These are phyloP conservation scores for Eurytoma adleriae DNA, from an alignment of 2,888 invertebrate genomes.

Conservation along the genomic window DNA sequence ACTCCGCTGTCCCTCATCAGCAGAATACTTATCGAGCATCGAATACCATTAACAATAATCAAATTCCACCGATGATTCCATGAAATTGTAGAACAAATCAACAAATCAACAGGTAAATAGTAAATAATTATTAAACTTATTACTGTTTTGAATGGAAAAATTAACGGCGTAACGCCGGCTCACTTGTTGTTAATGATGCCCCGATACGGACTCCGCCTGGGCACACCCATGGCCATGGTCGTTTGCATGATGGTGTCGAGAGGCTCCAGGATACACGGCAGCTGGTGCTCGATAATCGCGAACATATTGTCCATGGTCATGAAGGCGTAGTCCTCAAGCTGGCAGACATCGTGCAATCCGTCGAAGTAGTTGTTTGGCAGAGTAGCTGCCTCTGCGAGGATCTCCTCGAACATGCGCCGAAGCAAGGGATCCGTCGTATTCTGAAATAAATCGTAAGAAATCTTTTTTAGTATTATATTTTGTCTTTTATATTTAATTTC, in stretches of 20 bases:
- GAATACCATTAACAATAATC: not conserved
- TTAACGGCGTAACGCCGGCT: constrained; percentile 26
- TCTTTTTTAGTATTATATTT: too few relatives aligned
- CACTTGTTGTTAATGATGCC: constrained; percentile 72
- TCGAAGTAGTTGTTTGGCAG: constrained; percentile 69
- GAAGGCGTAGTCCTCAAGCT: constrained; percentile 69
- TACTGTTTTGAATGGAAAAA: not conserved
- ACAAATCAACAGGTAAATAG: too few relatives aligned
- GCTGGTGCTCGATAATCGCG: constrained; percentile 63
- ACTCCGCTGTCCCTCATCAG: constrained; percentile 71
- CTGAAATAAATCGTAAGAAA: constrained; percentile 56
- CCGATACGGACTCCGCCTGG: constrained; percentile 67
- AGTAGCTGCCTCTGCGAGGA: constrained; percentile 62
- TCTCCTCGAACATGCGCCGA: constrained; percentile 64
- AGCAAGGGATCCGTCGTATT: constrained; percentile 68
- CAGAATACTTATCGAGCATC: constrained; percentile 64
- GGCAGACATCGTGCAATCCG: constrained; percentile 69
- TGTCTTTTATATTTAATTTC: too few relatives aligned
- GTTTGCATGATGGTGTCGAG: constrained; percentile 70
- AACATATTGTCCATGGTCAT: constrained; percentile 71
- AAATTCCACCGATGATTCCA: too few relatives aligned
- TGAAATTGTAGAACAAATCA: too few relatives aligned
- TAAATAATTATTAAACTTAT: too few relatives aligned
- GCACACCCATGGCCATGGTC: constrained; percentile 70
- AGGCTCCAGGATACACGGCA: constrained; percentile 69